A percentile compares a stretch with the other conserved stretches of the same genome.
phyloP scores from a whole-genome alignment of 2,113 vertebrate genomes.

The Euleptes europaea region DNA sequence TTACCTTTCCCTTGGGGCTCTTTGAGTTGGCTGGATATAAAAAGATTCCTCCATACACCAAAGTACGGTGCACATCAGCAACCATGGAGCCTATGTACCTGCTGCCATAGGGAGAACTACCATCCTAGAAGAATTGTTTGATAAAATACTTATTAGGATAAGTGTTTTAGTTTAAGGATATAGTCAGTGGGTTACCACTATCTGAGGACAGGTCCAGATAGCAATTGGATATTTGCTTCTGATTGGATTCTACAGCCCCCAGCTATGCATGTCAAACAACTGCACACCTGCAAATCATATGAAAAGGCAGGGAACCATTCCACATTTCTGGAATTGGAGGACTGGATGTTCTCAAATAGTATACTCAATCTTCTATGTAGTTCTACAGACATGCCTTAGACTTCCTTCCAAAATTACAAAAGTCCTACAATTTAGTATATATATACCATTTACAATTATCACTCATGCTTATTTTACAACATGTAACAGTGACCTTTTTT shows the following conservation, averaged over 20 bases:
- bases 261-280: too few species aligned
- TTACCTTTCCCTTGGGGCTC: conserved; percentile 93
- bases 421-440: not conserved
- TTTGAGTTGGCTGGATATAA: conserved; percentile 92
- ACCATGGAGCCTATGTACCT: conserved; percentile 97
- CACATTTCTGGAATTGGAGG: not conserved
- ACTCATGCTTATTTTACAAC: not conserved
- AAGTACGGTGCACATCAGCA: conserved; percentile 93
- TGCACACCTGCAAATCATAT: not conserved
- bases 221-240: not conserved
- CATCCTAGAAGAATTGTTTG: conserved; percentile 77
- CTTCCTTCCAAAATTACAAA: not conserved
- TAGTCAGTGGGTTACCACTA: too few species aligned
- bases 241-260: not conserved
- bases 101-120: conserved; percentile 85
- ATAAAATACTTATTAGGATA: not conserved
- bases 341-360: not conserved
- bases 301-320: not conserved
- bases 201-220: not conserved
- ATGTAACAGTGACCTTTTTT: not conserved
- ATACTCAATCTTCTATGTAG: not conserved
- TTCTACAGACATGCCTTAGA: not conserved
- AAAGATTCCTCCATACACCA: conserved; percentile 97
- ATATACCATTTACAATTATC: not conserved
- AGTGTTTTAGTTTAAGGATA: not conserved